phyloP scores from a whole-genome alignment of 2,888 invertebrate genomes.

The Sarcophaga carnaria region DNA sequence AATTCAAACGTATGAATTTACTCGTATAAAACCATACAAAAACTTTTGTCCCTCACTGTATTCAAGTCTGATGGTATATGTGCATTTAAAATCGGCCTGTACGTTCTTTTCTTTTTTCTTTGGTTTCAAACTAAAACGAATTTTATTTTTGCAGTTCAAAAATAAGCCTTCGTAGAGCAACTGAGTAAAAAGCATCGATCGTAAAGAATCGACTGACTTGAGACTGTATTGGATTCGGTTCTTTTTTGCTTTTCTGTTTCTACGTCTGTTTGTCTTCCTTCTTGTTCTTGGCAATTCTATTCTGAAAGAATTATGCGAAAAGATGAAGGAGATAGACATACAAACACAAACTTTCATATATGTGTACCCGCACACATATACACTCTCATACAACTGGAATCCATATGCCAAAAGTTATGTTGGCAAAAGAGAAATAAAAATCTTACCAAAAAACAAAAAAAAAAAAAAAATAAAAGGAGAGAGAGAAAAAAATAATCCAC shows the following conservation, averaged over 20 bases:
- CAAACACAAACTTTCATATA: neutral
- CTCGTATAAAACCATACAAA: too few species aligned
- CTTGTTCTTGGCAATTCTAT: slow-evolving; percentile 1
- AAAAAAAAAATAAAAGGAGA: neutral
- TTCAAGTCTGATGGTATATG: neutral
- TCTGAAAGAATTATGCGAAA: slow-evolving; percentile 33
- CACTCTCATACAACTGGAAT: neutral
- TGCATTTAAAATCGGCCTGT: slow-evolving; percentile 34
- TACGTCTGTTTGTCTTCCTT: slow-evolving; percentile 32
- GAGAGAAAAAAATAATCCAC: neutral
- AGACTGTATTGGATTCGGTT: slow-evolving; percentile 10
- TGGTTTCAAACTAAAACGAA: neutral
- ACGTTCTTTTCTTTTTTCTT: neutral
- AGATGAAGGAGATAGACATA: slow-evolving; percentile 57
- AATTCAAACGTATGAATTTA: too few species aligned
- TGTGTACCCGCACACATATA: neutral
- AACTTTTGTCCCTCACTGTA: slow-evolving; percentile 29
- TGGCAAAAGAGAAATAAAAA: neutral
- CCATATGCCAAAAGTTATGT: neutral
- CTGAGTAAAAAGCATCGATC: slow-evolving; percentile 35
- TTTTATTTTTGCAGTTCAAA: neutral
- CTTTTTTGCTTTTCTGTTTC: slow-evolving; percentile 17
- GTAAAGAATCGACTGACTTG: slow-evolving; percentile 17
- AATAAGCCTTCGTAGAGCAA: slow-evolving; percentile 30
- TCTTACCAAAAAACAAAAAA: slow-evolving; percentile 39